Conservation (phyloP, 2,113 vertebrate genomes). For the Aix galericulata region DNA sequence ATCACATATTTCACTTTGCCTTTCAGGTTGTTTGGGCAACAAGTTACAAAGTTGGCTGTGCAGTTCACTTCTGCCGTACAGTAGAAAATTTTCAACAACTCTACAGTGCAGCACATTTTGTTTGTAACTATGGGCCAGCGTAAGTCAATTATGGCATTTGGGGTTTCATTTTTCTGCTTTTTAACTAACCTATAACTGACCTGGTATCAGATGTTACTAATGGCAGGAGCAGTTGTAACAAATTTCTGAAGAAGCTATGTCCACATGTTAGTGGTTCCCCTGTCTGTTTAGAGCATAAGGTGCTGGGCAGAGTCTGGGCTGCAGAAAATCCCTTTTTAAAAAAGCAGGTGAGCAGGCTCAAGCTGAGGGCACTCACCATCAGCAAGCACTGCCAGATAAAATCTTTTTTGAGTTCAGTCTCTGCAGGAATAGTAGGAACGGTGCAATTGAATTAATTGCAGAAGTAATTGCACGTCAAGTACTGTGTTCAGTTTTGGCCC, state of each 20-base stretch:
- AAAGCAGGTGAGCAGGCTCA: not conserved
- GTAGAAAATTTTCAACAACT: not conserved
- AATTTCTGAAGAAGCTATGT: not conserved
- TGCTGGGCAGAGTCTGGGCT: not conserved
- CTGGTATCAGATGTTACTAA: not conserved
- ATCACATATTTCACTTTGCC: not conserved
- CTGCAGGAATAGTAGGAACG: not conserved
- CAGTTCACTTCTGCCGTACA: conserved; percentile 63
- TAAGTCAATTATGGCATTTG: conserved; percentile 59
- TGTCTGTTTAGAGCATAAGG: not conserved
- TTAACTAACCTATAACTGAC: not conserved
- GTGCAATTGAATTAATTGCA: not conserved
- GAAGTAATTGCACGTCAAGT: no score
- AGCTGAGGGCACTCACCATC: not conserved
- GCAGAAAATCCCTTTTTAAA: not conserved
- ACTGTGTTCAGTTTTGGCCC: no score
- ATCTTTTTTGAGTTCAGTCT: not conserved
- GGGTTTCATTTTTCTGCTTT: not conserved
- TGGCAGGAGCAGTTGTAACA: not conserved
- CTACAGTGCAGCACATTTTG: conserved; percentile 62
- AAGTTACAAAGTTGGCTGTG: conserved; percentile 79
- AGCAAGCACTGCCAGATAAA: not conserved
- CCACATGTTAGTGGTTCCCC: rapidly evolving
- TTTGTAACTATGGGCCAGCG: conserved; percentile 77
- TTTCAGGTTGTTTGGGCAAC: conserved; percentile 75